These are phyloP conservation scores for Rachycentron canadum DNA, from an alignment of 2,797 vertebrate species.

Conservation along the genomic window DNA sequence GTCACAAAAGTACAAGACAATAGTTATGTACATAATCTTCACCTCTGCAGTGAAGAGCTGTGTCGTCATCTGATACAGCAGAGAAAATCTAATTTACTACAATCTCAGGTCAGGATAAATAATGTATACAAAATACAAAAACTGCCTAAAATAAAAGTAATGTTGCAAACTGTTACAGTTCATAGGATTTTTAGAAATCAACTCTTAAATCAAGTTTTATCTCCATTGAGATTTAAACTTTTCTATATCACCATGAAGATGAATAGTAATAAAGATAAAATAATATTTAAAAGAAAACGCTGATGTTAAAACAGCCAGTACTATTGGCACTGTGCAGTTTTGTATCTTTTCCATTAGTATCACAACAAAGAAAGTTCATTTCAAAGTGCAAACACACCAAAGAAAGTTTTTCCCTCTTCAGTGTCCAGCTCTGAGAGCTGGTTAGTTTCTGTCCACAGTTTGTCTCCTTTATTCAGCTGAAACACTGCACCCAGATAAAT, in stretches of 20 bases:
- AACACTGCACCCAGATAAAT: slow-evolving; percentile 86
- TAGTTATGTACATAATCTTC: slow-evolving; percentile 4
- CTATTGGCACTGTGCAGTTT: neutral
- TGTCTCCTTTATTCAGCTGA: slow-evolving; percentile 76
- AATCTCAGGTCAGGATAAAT: slow-evolving; percentile 72
- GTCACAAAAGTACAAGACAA: neutral
- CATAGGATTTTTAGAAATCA: slow-evolving; percentile 40
- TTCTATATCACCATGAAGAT: slow-evolving; percentile 66
- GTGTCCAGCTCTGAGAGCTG: slow-evolving; percentile 68
- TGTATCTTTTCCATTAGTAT: neutral
- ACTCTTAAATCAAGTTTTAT: slow-evolving; percentile 50
- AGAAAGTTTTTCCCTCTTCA: slow-evolving; percentile 79
- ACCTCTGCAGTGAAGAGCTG: slow-evolving; percentile 45
- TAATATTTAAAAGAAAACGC: neutral
- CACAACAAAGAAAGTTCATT: neutral
- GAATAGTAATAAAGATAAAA: slow-evolving; percentile 59
- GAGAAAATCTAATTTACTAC: slow-evolving; percentile 37
- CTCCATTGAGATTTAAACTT: slow-evolving; percentile 74
- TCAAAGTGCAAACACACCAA: slow-evolving; percentile 85
- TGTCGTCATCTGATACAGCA: slow-evolving; percentile 40
- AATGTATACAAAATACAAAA: slow-evolving; percentile 51
- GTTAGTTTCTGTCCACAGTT: slow-evolving; percentile 75
- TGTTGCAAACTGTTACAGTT: slow-evolving; percentile 79
- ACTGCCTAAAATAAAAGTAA: slow-evolving; percentile 57
- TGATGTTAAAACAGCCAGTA: neutral